Percentiles rank a stretch among this genome's conserved stretches.
These are phyloP conservation scores for Hippotragus niger DNA, from an alignment of 2,113 vertebrate genomes.

Conservation along the genomic window DNA sequence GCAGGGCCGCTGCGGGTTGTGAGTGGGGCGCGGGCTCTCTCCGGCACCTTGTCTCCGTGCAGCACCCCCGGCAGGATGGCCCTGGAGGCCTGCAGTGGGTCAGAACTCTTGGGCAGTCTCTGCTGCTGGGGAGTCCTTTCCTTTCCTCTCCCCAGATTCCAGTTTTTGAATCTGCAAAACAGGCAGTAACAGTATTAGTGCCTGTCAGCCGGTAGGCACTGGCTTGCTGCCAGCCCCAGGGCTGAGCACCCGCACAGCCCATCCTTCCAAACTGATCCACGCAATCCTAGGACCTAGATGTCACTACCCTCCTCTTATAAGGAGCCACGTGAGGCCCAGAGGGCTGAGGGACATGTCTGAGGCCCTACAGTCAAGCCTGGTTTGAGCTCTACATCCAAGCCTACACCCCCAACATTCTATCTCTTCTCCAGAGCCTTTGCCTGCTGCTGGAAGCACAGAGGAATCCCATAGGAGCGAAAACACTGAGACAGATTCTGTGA, in stretches of 20 bases:
- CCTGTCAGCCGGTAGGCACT: fast-evolving
- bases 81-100: background rate
- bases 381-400: background rate
- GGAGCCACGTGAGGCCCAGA: background rate
- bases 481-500: background rate
- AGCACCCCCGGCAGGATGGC: fast-evolving
- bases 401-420: fast-evolving
- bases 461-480: background rate
- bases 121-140: background rate
- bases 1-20: fast-evolving
- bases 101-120: background rate
- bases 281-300: background rate
- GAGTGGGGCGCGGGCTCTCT: background rate
- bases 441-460: background rate
- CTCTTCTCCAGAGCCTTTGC: background rate
- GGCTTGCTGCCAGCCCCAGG: too few species aligned
- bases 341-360: background rate
- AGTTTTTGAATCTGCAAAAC: background rate
- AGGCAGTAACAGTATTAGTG: background rate
- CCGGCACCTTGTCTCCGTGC: background rate
- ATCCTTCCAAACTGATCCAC: background rate
- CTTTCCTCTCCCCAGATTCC: background rate
- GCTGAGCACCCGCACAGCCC: background rate
- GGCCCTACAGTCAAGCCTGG: too few species aligned
- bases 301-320: background rate